phyloP scores from a whole-genome alignment of 1,140 invertebrate genomes.

The Phthorimaea operculella region DNA sequence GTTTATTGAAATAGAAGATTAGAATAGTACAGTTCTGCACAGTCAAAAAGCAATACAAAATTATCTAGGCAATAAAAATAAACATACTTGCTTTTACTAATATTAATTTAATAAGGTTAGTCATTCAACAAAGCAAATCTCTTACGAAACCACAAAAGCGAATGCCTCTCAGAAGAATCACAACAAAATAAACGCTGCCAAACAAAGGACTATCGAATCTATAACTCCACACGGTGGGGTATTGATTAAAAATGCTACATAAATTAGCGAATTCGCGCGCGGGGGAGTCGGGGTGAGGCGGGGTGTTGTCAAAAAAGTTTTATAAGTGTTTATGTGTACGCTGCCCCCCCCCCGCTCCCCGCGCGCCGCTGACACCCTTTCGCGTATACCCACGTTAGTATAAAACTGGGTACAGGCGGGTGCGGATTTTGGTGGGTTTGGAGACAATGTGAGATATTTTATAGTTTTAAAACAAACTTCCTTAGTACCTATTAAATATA shows the following conservation, averaged over 20 bases:
- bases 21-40: too few species aligned
- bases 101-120: too few species aligned
- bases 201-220: conserved; percentile 34
- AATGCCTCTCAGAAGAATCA: not conserved
- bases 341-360: conserved; percentile 22
- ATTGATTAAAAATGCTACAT: conserved; percentile 69
- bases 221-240: conserved; percentile 38
- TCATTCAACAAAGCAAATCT: too few species aligned
- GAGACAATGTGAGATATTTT: too few species aligned
- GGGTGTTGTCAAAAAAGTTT: conserved; percentile 66
- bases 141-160: not conserved
- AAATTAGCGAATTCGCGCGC: conserved; percentile 61
- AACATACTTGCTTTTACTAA: too few species aligned
- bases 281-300: conserved; percentile 21
- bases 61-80: too few species aligned
- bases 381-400: conserved; percentile 60
- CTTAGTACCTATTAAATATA: too few species aligned
- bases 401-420: conserved; percentile 43
- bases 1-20: too few species aligned
- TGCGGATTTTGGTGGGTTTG: not conserved
- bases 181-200: not conserved
- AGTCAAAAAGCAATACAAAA: too few species aligned
- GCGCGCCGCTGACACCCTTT: conserved; percentile 53
- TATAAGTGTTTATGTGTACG: conserved; percentile 67
- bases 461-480: too few species aligned